phyloP scores from a whole-genome alignment of 2,888 invertebrate species.

The Archaeoteleia sp. region DNA sequence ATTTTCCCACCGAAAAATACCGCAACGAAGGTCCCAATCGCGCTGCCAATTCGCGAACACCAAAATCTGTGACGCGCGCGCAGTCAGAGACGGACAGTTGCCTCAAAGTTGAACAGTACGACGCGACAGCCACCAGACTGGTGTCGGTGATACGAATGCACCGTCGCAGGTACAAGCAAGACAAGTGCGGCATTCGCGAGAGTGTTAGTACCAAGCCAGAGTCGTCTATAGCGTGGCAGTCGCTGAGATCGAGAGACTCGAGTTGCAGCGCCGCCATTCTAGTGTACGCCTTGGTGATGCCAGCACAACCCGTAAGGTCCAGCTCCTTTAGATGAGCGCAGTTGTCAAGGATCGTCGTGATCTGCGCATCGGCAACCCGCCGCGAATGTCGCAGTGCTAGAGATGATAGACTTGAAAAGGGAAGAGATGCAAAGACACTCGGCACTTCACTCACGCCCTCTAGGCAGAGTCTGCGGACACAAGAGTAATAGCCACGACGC shows the following conservation, averaged over 20 bases:
- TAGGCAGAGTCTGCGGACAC: conserved; percentile 62
- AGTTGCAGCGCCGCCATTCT: conserved; percentile 78
- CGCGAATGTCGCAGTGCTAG: conserved; percentile 65
- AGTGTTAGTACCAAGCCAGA: conserved; percentile 88
- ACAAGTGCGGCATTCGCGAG: conserved; percentile 90
- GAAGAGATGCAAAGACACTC: conserved; percentile 62
- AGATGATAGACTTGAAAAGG: conserved; percentile 73
- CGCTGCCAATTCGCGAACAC: conserved; percentile 89
- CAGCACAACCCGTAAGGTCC: conserved; percentile 66
- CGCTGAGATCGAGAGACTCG: conserved; percentile 93
- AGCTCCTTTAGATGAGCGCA: conserved; percentile 65
- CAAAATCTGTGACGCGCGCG: conserved; percentile 91
- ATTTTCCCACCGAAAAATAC: conserved; percentile 95
- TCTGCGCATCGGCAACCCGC: conserved; percentile 63
- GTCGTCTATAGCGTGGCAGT: conserved; percentile 90
- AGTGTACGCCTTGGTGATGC: conserved; percentile 64
- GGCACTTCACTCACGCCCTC: conserved; percentile 66
- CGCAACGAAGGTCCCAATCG: conserved; percentile 90
- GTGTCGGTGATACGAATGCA: conserved; percentile 93
- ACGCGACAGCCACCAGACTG: conserved; percentile 93
- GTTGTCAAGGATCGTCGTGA: conserved; percentile 65
- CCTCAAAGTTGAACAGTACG: conserved; percentile 88
- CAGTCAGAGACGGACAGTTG: conserved; percentile 95
- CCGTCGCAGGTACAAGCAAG: conserved; percentile 90
- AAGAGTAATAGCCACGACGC: conserved; percentile 64